Evolutionary conservation across 2,888 invertebrate genomes (phyloP), one percentile per base, ranked within the genome.

Genomic region (Dusona sp.): DNA sequence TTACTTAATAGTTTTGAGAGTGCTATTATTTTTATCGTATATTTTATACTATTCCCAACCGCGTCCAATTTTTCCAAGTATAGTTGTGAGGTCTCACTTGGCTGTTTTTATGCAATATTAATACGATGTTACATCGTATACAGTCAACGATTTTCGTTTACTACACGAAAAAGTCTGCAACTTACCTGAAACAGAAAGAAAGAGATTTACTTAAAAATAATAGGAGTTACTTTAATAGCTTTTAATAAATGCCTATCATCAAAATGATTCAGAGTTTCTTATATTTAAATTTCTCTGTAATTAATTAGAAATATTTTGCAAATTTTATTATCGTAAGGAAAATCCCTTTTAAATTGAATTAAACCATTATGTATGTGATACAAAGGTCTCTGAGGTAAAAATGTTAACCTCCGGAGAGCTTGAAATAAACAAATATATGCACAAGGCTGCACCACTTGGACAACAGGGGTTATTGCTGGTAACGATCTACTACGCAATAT

Each of bases 401-500:
- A 48, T 19, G 19, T 48, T 22, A 36, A 2, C 48, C 45, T 61
- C 54, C 33, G 45, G 67, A 83, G 73, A 77, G 65, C 72, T 48
- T 72, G 54, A 36, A 75, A 79, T 79, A 86, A 83, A 72, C 70
- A 72, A 83, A 72, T 72, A 67, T 57, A 73, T 72, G 57, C 51
- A 67, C 38, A 22, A 61, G 74, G 65, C 48, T 42, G 51, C 73
- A 54, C 8, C 29, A 61, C n/a, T 73, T 64, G 79, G 51, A 54
- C 64, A n/a, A 16, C 33, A 22, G 68, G 68, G 73, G 57, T 25
- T 36, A 45, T 29, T 38, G 72, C 36, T 73, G 73, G 67, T 83
- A 75, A 78, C 80, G 78, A 86, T 86, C 80, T 86, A 80, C 86
- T 78, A 86, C 83, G 83, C 83, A 83, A 86, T 86, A 84, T 78